Evolutionary conservation across 2,113 vertebrate species (phyloP), one percentile per base, ranked within the genome.

Genomic region (Platysteira castanea): DNA sequence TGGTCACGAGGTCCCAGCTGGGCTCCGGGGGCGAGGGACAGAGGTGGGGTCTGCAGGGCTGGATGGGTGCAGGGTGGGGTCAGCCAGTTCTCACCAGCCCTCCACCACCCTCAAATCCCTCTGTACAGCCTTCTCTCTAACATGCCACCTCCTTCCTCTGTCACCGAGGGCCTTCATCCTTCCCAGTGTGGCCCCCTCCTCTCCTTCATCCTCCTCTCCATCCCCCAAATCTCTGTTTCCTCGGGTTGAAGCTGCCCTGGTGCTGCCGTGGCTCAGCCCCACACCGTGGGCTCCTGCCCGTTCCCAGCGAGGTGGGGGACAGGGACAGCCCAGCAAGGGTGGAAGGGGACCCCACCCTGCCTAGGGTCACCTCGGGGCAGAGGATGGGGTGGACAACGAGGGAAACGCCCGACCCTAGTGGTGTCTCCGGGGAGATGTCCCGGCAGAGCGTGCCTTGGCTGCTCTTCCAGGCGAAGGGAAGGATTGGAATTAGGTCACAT

Each of bases 401-500:
- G 50, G 23, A 30, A 70, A 65, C 3, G 1, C 53, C 64, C 15
- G 1, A 11, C 20, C 60, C 73, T 1, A 0, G 37, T 12, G 33
- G 22, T 1, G 3, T 75, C 90, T 78, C 71, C 0, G 0, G 67
- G 78, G 77, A 89, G 49, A 28, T 49, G 81, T 50, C 65, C 21
- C 3, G 0, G 44, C 83, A 31, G 89, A 67, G 30, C 39, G 11
- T 85, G 96, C 79, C 56, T 86, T 90, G 89, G 82, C 93, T 75
- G 92, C 76, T 63, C 78, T 15, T 19, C 42, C n/a, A 61, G 49
- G 11, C 1, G 0, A 44, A 67, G 68, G 47, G 42, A 80, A 87
- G 52, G 75, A 77, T 15, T 30, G 7, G 97, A 94, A 92, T 75
- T 35, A 41, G 95, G 90, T 89, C 95, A 89, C 7, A 31, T 86